Evolutionary conservation across 2,797 vertebrate genomes (phyloP).

Genomic region (Sebastolobus alascanus): DNA sequence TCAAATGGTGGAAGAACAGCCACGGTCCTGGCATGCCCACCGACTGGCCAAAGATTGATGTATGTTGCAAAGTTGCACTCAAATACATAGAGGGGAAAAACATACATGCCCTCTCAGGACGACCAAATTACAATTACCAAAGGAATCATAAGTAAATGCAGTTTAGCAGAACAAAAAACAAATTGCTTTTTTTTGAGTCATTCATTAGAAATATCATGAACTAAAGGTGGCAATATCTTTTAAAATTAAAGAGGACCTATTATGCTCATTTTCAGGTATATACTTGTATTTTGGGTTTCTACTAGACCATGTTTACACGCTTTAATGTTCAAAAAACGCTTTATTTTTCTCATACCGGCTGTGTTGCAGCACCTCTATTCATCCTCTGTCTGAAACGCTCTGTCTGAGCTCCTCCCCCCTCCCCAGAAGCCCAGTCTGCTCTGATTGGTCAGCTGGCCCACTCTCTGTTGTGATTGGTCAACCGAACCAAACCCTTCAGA

Average conservation of each 20-base stretch:
- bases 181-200: neutral
- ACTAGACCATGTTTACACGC: neutral
- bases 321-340: neutral
- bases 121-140: neutral
- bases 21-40: slow-evolving; percentile 89
- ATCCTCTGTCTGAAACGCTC: neutral
- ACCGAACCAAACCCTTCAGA: neutral
- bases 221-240: neutral
- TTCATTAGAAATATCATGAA: neutral
- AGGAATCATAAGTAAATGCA: neutral
- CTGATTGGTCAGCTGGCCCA: neutral
- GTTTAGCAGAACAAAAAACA: neutral
- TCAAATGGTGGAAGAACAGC: slow-evolving; percentile 90
- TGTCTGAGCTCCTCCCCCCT: neutral
- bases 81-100: neutral
- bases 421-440: neutral
- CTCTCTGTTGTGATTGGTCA: neutral
- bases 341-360: neutral
- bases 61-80: slow-evolving; percentile 39
- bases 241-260: neutral
- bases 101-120: neutral
- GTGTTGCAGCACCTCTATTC: neutral
- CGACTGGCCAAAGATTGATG: slow-evolving; percentile 88
- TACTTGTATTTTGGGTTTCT: neutral
- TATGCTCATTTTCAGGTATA: neutral